Percentiles rank a stretch among this genome's conserved stretches.
Evolutionary conservation across 92 coral and sea anemone species (phyloP).

Genomic region (Galaxea fascicularis): DNA sequence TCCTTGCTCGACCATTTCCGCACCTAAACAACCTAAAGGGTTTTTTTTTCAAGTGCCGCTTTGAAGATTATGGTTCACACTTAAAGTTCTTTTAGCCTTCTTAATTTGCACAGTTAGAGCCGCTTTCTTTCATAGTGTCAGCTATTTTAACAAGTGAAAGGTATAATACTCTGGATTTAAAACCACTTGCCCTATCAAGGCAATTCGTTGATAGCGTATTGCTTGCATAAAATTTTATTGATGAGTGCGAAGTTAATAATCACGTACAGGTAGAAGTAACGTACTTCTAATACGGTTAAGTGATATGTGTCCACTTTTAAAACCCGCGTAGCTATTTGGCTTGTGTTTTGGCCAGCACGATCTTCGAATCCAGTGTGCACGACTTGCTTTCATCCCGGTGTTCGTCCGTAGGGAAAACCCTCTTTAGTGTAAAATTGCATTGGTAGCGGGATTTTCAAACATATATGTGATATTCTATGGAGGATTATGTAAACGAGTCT

Average conservation of each 20-base stretch:
- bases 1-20: background rate
- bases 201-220: no score
- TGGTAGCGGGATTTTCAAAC: background rate
- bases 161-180: constrained; percentile 12
- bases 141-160: background rate
- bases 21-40: background rate
- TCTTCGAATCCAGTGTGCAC: constrained; percentile 7
- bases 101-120: constrained; percentile 14
- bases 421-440: background rate
- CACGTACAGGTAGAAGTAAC: no score
- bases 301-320: no score
- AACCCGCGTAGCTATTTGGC: no score
- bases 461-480: background rate
- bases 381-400: background rate
- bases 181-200: background rate
- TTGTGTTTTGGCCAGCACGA: background rate
- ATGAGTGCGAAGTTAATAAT: no score
- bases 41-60: constrained; percentile 30
- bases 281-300: background rate
- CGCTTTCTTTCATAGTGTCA: constrained; percentile 16
- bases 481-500: background rate
- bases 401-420: background rate
- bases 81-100: background rate
- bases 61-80: constrained; percentile 36
- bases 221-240: no score